phyloP scores from a whole-genome alignment of 2,888 invertebrate species.

The Amblyjoppa proteus region DNA sequence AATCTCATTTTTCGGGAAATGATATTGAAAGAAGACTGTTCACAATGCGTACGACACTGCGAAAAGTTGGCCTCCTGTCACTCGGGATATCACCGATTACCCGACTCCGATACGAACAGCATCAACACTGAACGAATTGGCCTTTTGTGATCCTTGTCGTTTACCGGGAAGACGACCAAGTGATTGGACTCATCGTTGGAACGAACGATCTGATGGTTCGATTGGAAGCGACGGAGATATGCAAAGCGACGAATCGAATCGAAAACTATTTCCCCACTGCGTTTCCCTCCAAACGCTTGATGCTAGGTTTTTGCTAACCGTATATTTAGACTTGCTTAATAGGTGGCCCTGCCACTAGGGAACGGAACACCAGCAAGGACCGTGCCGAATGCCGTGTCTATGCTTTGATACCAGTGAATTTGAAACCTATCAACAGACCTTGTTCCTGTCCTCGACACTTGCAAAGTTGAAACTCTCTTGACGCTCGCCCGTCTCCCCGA shows the following conservation, averaged over 20 bases:
- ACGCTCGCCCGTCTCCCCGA: not conserved
- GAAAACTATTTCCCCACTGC: constrained; percentile 41
- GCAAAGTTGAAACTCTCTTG: not conserved
- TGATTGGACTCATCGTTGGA: constrained; percentile 5
- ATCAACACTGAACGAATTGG: not conserved
- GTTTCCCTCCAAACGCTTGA: constrained; percentile 3
- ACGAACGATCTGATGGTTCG: constrained; percentile 16
- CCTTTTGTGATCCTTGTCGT: not conserved
- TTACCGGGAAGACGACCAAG: constrained; percentile 25
- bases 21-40: not conserved
- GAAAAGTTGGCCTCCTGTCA: not conserved
- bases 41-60: not conserved
- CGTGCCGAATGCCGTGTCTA: constrained; percentile 21
- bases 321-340: constrained; percentile 47
- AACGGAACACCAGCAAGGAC: constrained; percentile 20
- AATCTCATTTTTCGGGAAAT: no score
- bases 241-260: constrained; percentile 26
- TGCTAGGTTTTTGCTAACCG: constrained; percentile 21
- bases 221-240: constrained; percentile 33
- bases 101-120: not conserved
- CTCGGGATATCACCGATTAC: not conserved
- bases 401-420: constrained; percentile 62
- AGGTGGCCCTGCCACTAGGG: constrained; percentile 21
- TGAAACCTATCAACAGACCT: constrained; percentile 50
- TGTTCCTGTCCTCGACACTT: constrained; percentile 10